Evolutionary conservation across 2,113 vertebrate species (phyloP).

Genomic region (Pitta sordida): DNA sequence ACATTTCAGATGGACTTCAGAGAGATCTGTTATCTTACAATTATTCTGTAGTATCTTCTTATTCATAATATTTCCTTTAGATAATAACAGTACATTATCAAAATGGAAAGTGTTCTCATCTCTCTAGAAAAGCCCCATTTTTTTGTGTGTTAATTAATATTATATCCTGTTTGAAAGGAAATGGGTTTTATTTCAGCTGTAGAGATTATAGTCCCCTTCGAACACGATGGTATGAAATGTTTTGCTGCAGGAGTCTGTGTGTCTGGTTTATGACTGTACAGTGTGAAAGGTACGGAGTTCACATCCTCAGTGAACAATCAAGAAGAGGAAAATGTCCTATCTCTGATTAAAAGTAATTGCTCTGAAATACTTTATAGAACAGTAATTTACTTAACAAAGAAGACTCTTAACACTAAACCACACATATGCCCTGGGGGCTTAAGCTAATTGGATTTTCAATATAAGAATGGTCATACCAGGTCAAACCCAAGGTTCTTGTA

Average conservation of each 20-base stretch:
- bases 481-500: background rate
- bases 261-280: background rate
- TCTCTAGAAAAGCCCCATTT: background rate
- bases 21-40: background rate
- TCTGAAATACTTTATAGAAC: background rate
- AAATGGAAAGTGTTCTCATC: background rate
- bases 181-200: background rate
- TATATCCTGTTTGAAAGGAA: constrained; percentile 11
- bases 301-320: background rate
- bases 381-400: background rate
- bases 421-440: background rate
- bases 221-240: background rate
- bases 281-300: background rate
- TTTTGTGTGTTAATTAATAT: background rate
- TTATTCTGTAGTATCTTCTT: background rate
- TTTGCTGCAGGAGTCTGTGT: background rate
- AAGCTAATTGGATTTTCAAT: background rate
- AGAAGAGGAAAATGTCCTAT: background rate
- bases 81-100: background rate
- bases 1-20: background rate
- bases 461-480: background rate
- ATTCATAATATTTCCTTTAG: background rate
- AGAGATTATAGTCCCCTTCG: background rate
- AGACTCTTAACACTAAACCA: background rate
- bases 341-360: background rate